Conservation (phyloP, 1,140 invertebrate species). For the Diachasmimorpha longicaudata region DNA sequence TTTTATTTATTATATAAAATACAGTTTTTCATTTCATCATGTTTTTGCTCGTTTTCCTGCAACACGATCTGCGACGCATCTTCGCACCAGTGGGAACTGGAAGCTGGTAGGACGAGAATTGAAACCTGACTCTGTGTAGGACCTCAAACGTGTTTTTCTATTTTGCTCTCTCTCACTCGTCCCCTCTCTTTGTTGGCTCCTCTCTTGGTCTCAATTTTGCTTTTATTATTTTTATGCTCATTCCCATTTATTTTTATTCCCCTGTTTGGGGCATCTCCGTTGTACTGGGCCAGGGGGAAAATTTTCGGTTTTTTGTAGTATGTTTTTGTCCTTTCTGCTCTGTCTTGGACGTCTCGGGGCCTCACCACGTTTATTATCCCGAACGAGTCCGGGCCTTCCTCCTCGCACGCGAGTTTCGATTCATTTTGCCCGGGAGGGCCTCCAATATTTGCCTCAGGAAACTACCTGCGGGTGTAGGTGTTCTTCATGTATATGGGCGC, state of each 20-base stretch:
- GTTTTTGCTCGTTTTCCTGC: not conserved
- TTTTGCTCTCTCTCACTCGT: not conserved
- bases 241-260: not conserved
- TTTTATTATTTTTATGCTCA: too few species aligned
- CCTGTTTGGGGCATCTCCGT: too few species aligned
- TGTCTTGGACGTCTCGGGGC: not conserved
- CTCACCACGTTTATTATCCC: slow-evolving; percentile 4
- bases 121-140: slow-evolving; percentile 8
- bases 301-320: not conserved
- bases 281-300: too few species aligned
- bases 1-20: not conserved
- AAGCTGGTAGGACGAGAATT: not conserved
- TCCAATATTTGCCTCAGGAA: not conserved
- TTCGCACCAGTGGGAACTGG: not conserved
- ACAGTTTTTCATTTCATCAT: not conserved
- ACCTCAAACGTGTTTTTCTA: not conserved
- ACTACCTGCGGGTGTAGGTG: not conserved
- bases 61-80: slow-evolving; percentile 22
- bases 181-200: not conserved
- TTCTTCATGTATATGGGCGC: too few species aligned
- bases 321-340: not conserved
- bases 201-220: too few species aligned
- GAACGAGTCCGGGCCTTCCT: not conserved
- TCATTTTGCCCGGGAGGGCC: not conserved
- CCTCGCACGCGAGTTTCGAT: not conserved